Conservation (phyloP, 2,797 vertebrate genomes). For the Amblyraja radiata region DNA sequence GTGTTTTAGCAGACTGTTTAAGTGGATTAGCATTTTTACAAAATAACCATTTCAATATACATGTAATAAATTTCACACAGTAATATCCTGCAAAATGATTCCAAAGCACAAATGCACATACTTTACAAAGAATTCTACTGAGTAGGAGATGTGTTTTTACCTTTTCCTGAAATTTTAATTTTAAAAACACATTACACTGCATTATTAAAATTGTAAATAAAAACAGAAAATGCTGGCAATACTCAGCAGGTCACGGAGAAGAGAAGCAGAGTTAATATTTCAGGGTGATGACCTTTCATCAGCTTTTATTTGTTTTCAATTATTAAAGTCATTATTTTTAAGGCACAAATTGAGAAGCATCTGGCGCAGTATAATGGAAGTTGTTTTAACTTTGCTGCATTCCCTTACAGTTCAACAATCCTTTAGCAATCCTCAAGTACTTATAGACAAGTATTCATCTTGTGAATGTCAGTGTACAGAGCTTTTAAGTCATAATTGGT, state of each 20-base stretch:
- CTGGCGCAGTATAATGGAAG: not conserved
- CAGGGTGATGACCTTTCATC: not conserved
- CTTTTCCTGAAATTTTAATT: not conserved
- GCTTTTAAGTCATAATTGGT: not conserved
- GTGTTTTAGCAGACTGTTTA: not conserved
- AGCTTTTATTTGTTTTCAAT: not conserved
- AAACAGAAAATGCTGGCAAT: too few relatives aligned
- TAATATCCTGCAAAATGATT: not conserved
- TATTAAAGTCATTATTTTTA: not conserved
- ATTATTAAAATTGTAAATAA: not conserved
- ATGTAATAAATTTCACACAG: not conserved
- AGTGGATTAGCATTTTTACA: not conserved
- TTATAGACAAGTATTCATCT: not conserved
- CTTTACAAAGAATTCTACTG: not conserved
- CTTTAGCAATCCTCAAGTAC: not conserved
- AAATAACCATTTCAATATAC: not conserved
- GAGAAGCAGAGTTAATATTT: too few relatives aligned
- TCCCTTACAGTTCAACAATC: constrained; percentile 19
- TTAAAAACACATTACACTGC: not conserved
- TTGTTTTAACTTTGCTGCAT: not conserved
- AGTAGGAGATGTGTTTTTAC: not conserved
- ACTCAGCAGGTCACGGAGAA: too few relatives aligned
- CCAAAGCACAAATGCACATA: not conserved
- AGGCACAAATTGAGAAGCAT: not conserved
- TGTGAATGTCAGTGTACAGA: not conserved